Evolutionary conservation across 1,140 invertebrate species (phyloP).

Genomic region (Eriocheir sinensis): DNA sequence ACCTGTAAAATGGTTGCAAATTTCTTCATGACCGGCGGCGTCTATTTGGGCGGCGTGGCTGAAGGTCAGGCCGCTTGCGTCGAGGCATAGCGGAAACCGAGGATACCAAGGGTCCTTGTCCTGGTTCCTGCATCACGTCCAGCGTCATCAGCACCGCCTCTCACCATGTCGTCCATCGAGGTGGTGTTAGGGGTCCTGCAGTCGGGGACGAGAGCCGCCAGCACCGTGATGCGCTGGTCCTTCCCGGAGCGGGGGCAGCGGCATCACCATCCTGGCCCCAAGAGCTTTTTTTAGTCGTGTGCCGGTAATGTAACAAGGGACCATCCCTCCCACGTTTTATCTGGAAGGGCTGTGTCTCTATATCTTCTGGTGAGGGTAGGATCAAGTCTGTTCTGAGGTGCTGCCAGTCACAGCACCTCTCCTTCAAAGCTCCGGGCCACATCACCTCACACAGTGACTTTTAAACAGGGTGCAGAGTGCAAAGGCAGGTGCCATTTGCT

Average conservation of each 20-base stretch:
- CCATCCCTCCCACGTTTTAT: too few relatives aligned
- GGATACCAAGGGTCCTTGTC: constrained; percentile 84
- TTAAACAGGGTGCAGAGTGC: too few relatives aligned
- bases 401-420: too few relatives aligned
- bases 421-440: too few relatives aligned
- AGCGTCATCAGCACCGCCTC: constrained; percentile 78
- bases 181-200: constrained; percentile 59
- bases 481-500: too few relatives aligned
- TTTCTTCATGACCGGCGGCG: constrained; percentile 84
- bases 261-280: constrained; percentile 37
- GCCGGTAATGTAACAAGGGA: too few relatives aligned
- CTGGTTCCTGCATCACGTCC: constrained; percentile 84
- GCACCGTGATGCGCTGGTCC: background rate
- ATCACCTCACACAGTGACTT: too few relatives aligned
- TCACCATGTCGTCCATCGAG: constrained; percentile 55
- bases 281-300: too few relatives aligned
- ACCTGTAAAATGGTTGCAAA: constrained; percentile 79
- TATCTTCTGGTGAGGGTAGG: too few relatives aligned
- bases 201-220: constrained; percentile 63
- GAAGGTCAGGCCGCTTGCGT: constrained; percentile 84
- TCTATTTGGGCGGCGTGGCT: constrained; percentile 85
- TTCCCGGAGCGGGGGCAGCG: constrained; percentile 37
- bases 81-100: constrained; percentile 85
- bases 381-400: too few relatives aligned
- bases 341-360: too few relatives aligned